Base-by-base conservation (phyloP, 2,797 vertebrate species). In the Trachurus trachurus region DNA sequence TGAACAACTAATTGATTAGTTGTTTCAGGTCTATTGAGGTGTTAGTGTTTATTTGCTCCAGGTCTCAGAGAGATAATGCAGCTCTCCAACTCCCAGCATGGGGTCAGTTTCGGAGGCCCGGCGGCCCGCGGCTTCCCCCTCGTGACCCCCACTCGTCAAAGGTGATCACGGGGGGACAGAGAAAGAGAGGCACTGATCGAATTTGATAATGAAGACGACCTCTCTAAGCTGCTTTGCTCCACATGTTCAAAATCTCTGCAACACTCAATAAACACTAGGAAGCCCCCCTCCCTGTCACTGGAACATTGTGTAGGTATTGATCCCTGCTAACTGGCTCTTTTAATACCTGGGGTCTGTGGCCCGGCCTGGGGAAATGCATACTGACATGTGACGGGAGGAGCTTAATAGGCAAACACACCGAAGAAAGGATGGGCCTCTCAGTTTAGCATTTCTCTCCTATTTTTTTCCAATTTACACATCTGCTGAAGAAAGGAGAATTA, bases 241-340 rank as follows among this genome's bases (percentile, higher is more conserved):
- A 94, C 94, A 94, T 93, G 94, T 93, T 93, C 80, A 86, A 91
- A 90, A 93, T 94, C 94, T 93, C 85, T 73, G 79, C 87, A 88
- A 92, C 91, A 89, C 88, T 92, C 89, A 47, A 85, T 86, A 92
- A 90, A 93, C 90, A 91, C 88, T 87, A 83, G 91, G 90, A 93
- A 83, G 70, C 82, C 92, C 93, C 92, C 91, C 91, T 81, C 87
- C 90, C 78, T 84, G 91, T 91, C 94, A 90, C 86, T 76, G 75
- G 63, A 92, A 95, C 94, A 95, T 95, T 96, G 95, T 96, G 94
- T 89, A 39, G 85, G 84, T 96, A 96, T 96, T 94, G 95, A 96
- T 96, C 94, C 89, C 79, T 11, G 82, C 85, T 86, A 88, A 93
- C 89, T 83, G 91, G 90, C 78, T 80, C 93, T 89, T 93, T 95